These are phyloP conservation scores for Sinelater perroti DNA, from an alignment of 2,888 invertebrate species.

Conservation along the genomic window DNA sequence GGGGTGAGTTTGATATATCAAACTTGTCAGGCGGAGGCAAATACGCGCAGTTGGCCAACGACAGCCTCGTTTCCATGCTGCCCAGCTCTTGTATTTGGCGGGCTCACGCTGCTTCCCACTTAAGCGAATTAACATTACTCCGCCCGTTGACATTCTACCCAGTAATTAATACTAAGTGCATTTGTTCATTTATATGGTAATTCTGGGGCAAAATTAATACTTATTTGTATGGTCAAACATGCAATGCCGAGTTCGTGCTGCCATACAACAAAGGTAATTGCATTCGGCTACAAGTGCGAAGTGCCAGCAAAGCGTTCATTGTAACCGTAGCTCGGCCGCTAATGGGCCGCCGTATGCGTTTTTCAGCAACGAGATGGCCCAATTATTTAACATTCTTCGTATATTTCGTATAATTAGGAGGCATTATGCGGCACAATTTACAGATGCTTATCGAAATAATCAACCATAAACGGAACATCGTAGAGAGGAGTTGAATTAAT, in stretches of 20 bases:
- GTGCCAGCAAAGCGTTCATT: no score
- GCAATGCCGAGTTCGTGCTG: slow-evolving; percentile 6
- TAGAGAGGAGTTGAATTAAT: no score
- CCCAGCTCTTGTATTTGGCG: slow-evolving; percentile 24
- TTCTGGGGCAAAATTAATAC: slow-evolving; percentile 23
- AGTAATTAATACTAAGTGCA: slow-evolving; percentile 35
- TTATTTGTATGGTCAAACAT: slow-evolving; percentile 21
- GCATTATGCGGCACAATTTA: no score
- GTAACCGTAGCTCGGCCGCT: no score
- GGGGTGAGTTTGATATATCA: no score
- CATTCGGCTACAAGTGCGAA: no score
- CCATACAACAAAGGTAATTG: slow-evolving; percentile 1
- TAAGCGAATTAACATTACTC: slow-evolving; percentile 28
- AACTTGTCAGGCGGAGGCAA: slow-evolving; percentile 8
- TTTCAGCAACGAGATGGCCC: no score
- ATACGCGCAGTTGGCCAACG: slow-evolving; percentile 19
- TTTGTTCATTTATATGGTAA: slow-evolving; percentile 35
- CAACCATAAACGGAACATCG: no score
- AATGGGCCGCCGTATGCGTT: no score
- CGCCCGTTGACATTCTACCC: slow-evolving; percentile 28
- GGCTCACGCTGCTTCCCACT: slow-evolving; percentile 32
- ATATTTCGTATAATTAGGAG: no score
- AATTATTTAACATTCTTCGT: no score
- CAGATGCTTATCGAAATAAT: no score
- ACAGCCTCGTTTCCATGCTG: slow-evolving; percentile 15